phyloP scores from a whole-genome alignment of 2,797 vertebrate genomes.

The Bradypodion pumilum region DNA sequence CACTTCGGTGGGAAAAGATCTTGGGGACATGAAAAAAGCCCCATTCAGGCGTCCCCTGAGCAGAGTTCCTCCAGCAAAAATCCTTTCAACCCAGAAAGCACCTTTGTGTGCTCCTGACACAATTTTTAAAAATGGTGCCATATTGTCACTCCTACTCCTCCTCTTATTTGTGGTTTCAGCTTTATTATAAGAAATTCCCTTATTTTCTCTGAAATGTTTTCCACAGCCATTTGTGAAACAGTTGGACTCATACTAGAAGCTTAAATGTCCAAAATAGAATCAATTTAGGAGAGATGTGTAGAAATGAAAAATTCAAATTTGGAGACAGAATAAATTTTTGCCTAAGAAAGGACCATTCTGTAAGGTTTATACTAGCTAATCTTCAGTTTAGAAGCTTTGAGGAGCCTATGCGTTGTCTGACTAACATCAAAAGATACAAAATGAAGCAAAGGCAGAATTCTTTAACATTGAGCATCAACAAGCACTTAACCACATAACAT shows the following conservation, averaged over 20 bases:
- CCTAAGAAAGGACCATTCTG: neutral
- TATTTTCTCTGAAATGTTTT: neutral
- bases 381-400: too few relatives aligned
- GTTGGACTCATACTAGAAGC: neutral
- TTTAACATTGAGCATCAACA: neutral
- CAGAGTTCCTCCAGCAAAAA: too few relatives aligned
- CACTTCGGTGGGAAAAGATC: too few relatives aligned
- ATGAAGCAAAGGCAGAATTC: neutral
- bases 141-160: neutral
- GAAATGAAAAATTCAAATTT: neutral
- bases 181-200: neutral
- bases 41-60: too few relatives aligned
- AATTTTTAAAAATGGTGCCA: too few relatives aligned
- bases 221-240: neutral
- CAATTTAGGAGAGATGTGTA: neutral
- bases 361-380: neutral
- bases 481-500: neutral
- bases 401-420: too few relatives aligned
- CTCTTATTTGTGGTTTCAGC: neutral
- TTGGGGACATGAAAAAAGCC: too few relatives aligned
- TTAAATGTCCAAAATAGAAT: neutral
- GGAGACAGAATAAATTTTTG: neutral
- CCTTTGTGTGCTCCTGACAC: too few relatives aligned
- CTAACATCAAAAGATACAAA: neutral
- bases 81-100: too few relatives aligned